phyloP scores from a whole-genome alignment of 2,888 invertebrate genomes.

The Pheosia gnoma region DNA sequence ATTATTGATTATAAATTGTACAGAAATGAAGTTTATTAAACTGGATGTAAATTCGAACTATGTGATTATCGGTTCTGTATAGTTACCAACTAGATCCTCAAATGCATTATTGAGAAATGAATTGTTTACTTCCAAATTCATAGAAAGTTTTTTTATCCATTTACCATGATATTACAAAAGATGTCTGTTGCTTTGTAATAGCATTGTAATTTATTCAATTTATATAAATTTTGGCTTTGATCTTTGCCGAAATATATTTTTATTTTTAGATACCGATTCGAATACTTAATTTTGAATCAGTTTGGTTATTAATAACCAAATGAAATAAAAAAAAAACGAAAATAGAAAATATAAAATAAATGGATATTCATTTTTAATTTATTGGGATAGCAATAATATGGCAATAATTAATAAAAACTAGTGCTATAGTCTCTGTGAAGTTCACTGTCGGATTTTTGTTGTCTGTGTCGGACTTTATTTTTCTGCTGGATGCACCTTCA shows the following conservation, averaged over 20 bases:
- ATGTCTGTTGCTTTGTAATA: too few species aligned
- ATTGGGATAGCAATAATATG: not conserved
- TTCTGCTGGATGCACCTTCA: not conserved
- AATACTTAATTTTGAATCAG: not conserved
- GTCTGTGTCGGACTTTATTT: not conserved
- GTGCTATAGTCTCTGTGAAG: not conserved
- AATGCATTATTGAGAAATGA: too few species aligned
- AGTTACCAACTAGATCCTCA: not conserved
- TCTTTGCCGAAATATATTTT: too few species aligned
- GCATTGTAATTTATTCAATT: too few species aligned
- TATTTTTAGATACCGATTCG: too few species aligned
- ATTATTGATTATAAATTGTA: conserved; percentile 2
- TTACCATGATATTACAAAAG: too few species aligned
- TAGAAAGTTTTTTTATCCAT: too few species aligned
- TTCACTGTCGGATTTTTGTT: not conserved
- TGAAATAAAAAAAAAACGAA: not conserved
- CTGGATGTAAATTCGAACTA: conserved; percentile 5
- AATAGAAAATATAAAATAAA: not conserved
- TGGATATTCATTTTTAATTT: not conserved
- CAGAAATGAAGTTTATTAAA: not conserved
- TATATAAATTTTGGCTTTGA: too few species aligned
- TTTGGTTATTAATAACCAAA: not conserved
- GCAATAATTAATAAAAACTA: not conserved
- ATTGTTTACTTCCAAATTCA: too few species aligned
- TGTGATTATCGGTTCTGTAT: not conserved